A percentile compares a stretch with the other conserved stretches of the same genome.
Evolutionary conservation across 2,113 vertebrate species (phyloP).

Genomic region (Callorhinus ursinus): DNA sequence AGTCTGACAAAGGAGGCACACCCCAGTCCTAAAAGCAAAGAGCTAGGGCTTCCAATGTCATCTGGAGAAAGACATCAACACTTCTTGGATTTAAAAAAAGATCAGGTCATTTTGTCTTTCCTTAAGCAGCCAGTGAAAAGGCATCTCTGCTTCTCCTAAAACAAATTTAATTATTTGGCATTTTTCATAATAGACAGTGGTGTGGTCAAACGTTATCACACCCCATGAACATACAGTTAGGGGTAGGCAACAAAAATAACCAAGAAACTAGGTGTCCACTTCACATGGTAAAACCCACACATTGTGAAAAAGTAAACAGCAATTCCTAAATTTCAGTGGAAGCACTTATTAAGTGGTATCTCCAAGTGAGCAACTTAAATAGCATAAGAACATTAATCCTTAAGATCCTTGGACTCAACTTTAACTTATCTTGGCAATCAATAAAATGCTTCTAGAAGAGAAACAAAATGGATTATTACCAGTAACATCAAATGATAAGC

Average conservation of each 20-base stretch:
- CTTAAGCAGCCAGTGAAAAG: not conserved
- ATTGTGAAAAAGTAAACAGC: not conserved
- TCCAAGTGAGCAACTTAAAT: not conserved
- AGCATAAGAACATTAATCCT: not conserved
- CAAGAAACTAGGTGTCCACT: not conserved
- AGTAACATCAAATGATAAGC: not conserved
- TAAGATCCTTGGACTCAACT: not conserved
- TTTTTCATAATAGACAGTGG: not conserved
- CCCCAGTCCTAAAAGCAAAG: not conserved
- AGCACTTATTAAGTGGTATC: not conserved
- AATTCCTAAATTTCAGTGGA: not conserved
- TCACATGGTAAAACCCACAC: not conserved
- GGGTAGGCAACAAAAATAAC: slow-evolving; percentile 11
- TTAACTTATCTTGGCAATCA: not conserved
- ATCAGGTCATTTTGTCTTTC: not conserved
- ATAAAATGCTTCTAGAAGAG: slow-evolving; percentile 12
- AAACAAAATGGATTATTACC: not conserved
- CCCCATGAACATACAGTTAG: not conserved
- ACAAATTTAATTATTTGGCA: not conserved
- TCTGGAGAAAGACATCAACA: not conserved
- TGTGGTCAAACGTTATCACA: not conserved
- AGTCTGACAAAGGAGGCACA: not conserved
- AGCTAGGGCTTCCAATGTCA: not conserved
- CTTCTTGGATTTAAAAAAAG: not conserved
- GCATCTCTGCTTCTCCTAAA: not conserved